These are phyloP conservation scores for Magallana ariakensis DNA, from an alignment of 1,140 invertebrate genomes.

Conservation along the genomic window DNA sequence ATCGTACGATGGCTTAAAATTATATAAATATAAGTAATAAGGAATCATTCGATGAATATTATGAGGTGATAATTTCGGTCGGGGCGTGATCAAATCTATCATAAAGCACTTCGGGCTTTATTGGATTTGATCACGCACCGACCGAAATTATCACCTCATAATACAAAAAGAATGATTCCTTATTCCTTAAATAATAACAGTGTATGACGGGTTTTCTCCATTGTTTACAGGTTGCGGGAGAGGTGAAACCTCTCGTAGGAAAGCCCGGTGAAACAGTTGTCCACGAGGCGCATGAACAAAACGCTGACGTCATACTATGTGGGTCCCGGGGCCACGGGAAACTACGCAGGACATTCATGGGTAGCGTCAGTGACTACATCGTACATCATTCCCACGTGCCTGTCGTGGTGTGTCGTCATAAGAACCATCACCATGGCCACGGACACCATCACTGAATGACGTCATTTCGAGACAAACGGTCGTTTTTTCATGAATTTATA, in stretches of 20 bases:
- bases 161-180: too few species aligned
- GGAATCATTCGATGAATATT: too few species aligned
- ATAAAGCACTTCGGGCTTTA: too few species aligned
- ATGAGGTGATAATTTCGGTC: too few species aligned
- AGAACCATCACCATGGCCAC: slow-evolving; percentile 57
- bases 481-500: too few species aligned
- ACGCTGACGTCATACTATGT: slow-evolving; percentile 71
- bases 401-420: slow-evolving; percentile 70
- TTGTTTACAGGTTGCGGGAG: slow-evolving; percentile 71
- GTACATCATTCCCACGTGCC: slow-evolving; percentile 76
- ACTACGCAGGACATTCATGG: slow-evolving; percentile 74
- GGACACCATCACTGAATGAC: slow-evolving; percentile 13
- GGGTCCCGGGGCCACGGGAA: slow-evolving; percentile 75
- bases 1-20: too few species aligned
- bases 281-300: slow-evolving; percentile 72
- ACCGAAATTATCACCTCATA: too few species aligned
- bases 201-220: too few species aligned
- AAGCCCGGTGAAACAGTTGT: slow-evolving; percentile 72
- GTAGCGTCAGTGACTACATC: slow-evolving; percentile 77
- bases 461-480: neutral
- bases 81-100: too few species aligned
- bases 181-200: too few species aligned
- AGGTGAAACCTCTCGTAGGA: slow-evolving; percentile 73
- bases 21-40: too few species aligned
- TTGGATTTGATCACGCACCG: too few species aligned